Base-by-base conservation (phyloP, 2,113 vertebrate species). In the Oophaga pumilio region DNA sequence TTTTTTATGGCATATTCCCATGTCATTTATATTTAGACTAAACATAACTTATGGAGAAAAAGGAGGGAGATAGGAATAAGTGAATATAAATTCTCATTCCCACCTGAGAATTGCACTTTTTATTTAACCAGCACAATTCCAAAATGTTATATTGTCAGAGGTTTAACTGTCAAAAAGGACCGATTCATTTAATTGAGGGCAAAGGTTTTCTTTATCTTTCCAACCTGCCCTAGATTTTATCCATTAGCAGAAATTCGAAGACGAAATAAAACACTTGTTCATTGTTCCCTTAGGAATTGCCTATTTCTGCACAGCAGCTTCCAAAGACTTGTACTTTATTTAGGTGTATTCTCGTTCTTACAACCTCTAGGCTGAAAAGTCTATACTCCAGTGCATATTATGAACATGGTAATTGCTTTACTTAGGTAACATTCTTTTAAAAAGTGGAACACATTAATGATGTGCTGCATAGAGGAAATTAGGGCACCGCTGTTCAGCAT, bases 371-470 rank as follows among this genome's bases (percentile, higher is more conserved):
- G 84, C 22, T 52, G 50, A 76, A 49, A 77, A 60, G 57, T 4
- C 33, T 56, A 76, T 76, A 85, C 84, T 57, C 59, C 52, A 49
- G 84, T 50, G 84, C 13, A 64, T 77, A 77, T 62, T 43, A 52
- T 62, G 71, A 18, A 76, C 84, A 76, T 28, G 76, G 57, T 62
- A 77, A 85, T 76, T 74, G 53, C 20, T 85, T 85, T 77, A 73
- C 84, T 85, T 60, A 85, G 84, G 84, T 77, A 66, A 77, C 84
- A 85, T 85, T 85, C 59, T 77, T 77, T 85, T 76, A 64, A 50
- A 85, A 85, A 85, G 71, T 85, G 24, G 84, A 77, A 66, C 84
- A 77, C 84, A 77, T 85, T 77, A 85, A 85, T 53, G 73, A 76
- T 53, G 84, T 76, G 84, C 66, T 43, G 76, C 74, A 77, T 57